Evolutionary conservation across 2,113 vertebrate genomes (phyloP).

Genomic region (Salminus brasiliensis): DNA sequence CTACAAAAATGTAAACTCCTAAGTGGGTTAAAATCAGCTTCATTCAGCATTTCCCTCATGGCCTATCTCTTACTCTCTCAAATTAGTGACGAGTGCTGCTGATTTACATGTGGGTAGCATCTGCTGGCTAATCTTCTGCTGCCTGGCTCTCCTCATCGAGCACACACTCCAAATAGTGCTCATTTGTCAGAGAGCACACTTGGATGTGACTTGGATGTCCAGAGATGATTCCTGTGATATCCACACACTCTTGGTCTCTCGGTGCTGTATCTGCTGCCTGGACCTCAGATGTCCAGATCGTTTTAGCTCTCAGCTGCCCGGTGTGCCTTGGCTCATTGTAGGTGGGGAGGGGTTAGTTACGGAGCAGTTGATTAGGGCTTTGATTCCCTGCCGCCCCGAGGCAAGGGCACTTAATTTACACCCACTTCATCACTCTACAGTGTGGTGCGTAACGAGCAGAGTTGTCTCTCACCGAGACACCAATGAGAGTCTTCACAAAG

Average conservation of each 20-base stretch:
- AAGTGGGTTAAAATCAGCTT: too few relatives aligned
- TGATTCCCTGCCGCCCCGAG: constrained; percentile 40
- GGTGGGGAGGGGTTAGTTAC: constrained; percentile 26
- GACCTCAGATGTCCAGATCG: constrained; percentile 25
- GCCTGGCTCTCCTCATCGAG: too few relatives aligned
- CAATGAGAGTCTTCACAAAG: constrained; percentile 12
- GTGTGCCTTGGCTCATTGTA: constrained; percentile 20
- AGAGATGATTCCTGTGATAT: constrained; percentile 20
- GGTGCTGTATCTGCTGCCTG: background rate
- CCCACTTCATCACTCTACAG: constrained; percentile 38
- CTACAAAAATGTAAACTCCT: too few relatives aligned
- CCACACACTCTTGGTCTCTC: constrained; percentile 4
- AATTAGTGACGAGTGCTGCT: background rate
- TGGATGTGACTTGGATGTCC: background rate
- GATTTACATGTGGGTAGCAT: constrained; percentile 30
- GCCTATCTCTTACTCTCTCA: background rate
- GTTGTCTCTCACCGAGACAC: constrained; percentile 19
- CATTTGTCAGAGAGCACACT: constrained; percentile 9
- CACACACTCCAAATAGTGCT: constrained; percentile 1
- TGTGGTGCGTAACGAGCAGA: constrained; percentile 28
- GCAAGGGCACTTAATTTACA: constrained; percentile 42
- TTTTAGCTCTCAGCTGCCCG: background rate
- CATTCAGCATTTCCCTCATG: too few relatives aligned
- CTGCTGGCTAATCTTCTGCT: constrained; percentile 14
- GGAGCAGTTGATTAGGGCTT: constrained; percentile 49